Conservation (phyloP, 1,140 invertebrate species). For the Parasteatoda tepidariorum region DNA sequence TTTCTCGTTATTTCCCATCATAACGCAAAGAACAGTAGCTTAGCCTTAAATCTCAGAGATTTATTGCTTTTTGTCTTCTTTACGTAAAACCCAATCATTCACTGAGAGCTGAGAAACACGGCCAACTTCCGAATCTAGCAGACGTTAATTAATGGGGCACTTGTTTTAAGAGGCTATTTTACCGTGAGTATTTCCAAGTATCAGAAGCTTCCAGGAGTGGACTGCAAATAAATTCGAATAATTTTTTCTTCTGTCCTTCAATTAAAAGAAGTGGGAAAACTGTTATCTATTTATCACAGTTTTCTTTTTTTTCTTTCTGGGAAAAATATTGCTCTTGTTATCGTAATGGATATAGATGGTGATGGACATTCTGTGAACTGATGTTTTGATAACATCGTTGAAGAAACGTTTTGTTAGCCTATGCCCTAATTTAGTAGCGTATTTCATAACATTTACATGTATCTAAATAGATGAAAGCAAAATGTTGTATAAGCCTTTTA, state of each 20-base stretch:
- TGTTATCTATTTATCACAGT: neutral
- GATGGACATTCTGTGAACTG: neutral
- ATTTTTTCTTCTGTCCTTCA: neutral
- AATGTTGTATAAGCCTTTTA: no score
- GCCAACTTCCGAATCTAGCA: no score
- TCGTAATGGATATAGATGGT: neutral
- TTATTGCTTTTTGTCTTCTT: conserved; percentile 2
- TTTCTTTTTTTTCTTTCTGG: neutral
- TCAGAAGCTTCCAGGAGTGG: no score
- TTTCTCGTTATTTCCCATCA: neutral
- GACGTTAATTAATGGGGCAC: conserved; percentile 24
- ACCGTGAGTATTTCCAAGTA: no score
- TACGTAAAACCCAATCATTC: conserved; percentile 2
- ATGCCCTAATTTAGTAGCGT: no score
- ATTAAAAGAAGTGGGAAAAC: neutral
- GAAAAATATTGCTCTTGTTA: neutral
- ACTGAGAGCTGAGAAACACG: conserved; percentile 28
- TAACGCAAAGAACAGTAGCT: neutral
- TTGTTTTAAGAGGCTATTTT: neutral
- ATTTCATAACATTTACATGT: no score
- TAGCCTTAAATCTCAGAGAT: conserved; percentile 18
- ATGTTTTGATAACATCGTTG: neutral
- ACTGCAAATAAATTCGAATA: neutral
- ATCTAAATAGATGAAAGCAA: no score
- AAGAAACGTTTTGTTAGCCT: no score